Percentiles rank a stretch among this genome's conserved stretches.
Conservation (phyloP, 2,888 invertebrate genomes). For the Tinea pellionella region DNA sequence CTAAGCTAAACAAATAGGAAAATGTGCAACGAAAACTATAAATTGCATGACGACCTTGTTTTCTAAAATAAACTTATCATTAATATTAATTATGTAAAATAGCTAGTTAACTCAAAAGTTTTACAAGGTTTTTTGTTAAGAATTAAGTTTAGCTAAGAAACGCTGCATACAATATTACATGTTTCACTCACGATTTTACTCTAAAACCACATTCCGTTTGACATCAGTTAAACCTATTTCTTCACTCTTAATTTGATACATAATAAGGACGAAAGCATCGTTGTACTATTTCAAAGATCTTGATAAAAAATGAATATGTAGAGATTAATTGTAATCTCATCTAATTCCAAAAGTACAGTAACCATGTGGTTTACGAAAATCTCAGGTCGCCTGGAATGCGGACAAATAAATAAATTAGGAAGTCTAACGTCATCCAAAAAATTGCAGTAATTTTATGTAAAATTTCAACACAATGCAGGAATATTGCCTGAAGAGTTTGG, state of each 20-base stretch:
- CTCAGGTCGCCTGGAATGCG: not conserved
- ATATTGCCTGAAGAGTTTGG: no score
- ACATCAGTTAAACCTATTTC: no score
- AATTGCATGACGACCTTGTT: not conserved
- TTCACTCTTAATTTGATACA: no score
- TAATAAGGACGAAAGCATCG: no score
- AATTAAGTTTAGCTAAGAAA: no score
- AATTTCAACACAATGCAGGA: not conserved
- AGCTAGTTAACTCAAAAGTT: no score
- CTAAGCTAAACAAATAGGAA: no score
- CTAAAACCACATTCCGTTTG: no score
- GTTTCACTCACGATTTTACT: no score
- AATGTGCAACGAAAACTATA: not conserved
- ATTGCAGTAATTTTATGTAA: not conserved
- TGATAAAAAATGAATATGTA: not conserved
- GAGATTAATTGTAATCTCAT: not conserved
- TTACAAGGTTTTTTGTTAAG: no score
- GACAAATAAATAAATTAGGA: constrained; percentile 5
- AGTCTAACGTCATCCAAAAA: constrained; percentile 1
- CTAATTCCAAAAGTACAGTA: constrained; percentile 6
- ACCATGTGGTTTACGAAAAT: not conserved
- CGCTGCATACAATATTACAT: no score
- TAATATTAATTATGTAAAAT: not conserved
- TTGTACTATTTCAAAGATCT: no score
- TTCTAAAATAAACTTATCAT: not conserved